phyloP scores from a whole-genome alignment of 64 coral and sea anemone species.

The Actinia tenebrosa region DNA sequence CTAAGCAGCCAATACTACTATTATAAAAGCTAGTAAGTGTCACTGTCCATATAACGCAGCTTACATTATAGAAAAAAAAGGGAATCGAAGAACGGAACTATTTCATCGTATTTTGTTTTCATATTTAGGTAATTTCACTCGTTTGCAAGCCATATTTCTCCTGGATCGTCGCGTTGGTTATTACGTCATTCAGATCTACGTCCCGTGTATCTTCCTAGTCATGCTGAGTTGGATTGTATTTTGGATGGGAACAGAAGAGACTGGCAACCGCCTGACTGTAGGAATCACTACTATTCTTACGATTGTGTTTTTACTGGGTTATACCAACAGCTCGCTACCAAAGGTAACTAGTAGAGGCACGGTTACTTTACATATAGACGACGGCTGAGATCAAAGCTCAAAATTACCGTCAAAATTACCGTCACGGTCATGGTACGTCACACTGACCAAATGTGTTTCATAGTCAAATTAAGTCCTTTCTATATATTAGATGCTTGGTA shows the following conservation, averaged over 20 bases:
- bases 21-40: no score
- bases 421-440: no score
- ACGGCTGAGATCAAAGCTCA: no score
- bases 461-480: no score
- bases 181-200: constrained; percentile 86
- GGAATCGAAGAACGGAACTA: no score
- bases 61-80: no score
- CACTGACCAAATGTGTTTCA: no score
- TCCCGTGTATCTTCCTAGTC: constrained; percentile 72
- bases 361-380: no score
- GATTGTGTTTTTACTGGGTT: constrained; percentile 82
- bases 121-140: constrained; percentile 55
- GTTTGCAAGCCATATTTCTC: constrained; percentile 44
- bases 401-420: no score
- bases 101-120: background rate
- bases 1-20: no score
- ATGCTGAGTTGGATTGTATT: constrained; percentile 96
- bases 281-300: constrained; percentile 93
- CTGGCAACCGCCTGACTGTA: constrained; percentile 64
- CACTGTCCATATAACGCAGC: no score
- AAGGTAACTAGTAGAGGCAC: background rate
- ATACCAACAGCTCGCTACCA: constrained; percentile 79
- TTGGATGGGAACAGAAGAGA: constrained; percentile 84
- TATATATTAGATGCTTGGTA: no score
- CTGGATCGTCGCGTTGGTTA: constrained; percentile 69